phyloP scores from a whole-genome alignment of 1,140 invertebrate genomes.

The Oryzaephilus surinamensis region DNA sequence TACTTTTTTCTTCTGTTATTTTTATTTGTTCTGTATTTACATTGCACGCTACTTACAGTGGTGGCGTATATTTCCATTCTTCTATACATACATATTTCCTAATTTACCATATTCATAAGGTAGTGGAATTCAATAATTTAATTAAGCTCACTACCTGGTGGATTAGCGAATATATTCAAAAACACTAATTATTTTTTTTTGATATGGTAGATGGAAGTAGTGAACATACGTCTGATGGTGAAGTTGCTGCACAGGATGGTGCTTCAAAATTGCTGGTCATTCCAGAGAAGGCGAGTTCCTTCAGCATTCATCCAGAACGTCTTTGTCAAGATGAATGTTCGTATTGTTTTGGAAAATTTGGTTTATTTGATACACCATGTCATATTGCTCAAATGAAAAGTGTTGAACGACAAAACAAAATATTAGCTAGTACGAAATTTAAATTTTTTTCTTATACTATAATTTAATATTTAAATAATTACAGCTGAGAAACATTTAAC shows the following conservation, averaged over 20 bases:
- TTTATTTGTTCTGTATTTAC: constrained; percentile 1
- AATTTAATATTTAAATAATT: constrained; percentile 11
- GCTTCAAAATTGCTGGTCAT: constrained; percentile 57
- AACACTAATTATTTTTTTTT: constrained; percentile 4
- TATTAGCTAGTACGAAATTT: constrained; percentile 48
- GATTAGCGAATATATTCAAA: too few relatives aligned
- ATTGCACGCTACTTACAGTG: too few relatives aligned
- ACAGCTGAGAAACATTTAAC: constrained; percentile 64
- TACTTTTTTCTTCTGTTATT: constrained; percentile 4
- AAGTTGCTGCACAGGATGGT: constrained; percentile 40
- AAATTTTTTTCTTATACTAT: neutral
- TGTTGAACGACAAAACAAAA: constrained; percentile 63
- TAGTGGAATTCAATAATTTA: too few relatives aligned
- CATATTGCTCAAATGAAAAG: constrained; percentile 77
- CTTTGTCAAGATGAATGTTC: constrained; percentile 72
- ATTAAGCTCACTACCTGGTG: too few relatives aligned
- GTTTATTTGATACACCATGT: constrained; percentile 71
- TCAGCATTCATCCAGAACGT: constrained; percentile 69
- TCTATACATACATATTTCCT: too few relatives aligned
- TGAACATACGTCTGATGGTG: constrained; percentile 36
- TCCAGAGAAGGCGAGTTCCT: constrained; percentile 75
- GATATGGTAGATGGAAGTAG: constrained; percentile 32
- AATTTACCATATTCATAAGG: too few relatives aligned
- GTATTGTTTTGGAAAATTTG: constrained; percentile 76
- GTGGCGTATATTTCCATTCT: too few relatives aligned